Conservation (phyloP, 2,113 vertebrate species). For the Halichoeres trimaculatus region DNA sequence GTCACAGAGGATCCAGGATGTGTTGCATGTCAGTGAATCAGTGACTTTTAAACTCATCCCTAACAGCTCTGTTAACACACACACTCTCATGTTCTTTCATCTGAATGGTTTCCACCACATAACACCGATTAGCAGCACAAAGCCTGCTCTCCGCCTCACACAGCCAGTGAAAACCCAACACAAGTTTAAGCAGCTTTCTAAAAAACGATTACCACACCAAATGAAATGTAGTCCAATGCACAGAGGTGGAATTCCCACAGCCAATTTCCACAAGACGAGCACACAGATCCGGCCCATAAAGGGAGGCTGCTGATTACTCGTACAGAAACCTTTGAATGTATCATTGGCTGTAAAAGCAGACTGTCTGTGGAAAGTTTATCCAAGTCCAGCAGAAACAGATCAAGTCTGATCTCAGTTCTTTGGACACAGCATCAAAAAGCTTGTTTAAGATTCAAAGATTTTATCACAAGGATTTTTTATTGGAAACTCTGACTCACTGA, state of each 20-base stretch:
- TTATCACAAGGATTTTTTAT: conserved; percentile 36
- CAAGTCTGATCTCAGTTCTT: conserved; percentile 37
- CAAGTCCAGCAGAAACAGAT: conserved; percentile 32
- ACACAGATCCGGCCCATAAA: conserved; percentile 29
- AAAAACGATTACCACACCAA: conserved; percentile 57
- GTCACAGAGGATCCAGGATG: not conserved
- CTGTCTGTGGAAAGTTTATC: conserved; percentile 42
- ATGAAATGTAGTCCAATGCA: conserved; percentile 36
- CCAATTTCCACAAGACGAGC: conserved; percentile 37
- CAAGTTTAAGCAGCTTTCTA: conserved; percentile 57
- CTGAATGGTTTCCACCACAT: conserved; percentile 25
- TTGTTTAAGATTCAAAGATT: conserved; percentile 47
- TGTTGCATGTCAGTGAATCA: not conserved
- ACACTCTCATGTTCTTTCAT: conserved; percentile 9
- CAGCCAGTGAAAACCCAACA: conserved; percentile 23
- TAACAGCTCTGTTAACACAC: conserved; percentile 15
- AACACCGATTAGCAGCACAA: conserved; percentile 47
- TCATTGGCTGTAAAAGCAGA: conserved; percentile 21
- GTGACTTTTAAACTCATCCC: not conserved
- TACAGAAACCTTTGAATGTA: conserved; percentile 21
- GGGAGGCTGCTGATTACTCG: conserved; percentile 11
- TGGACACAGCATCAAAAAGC: conserved; percentile 39
- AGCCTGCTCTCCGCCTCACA: conserved; percentile 39
- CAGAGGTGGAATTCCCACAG: conserved; percentile 39
- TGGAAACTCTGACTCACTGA: conserved; percentile 6